Conservation (phyloP, 35 echinoderm and acorn worm species). For the Apostichopus californicus region DNA sequence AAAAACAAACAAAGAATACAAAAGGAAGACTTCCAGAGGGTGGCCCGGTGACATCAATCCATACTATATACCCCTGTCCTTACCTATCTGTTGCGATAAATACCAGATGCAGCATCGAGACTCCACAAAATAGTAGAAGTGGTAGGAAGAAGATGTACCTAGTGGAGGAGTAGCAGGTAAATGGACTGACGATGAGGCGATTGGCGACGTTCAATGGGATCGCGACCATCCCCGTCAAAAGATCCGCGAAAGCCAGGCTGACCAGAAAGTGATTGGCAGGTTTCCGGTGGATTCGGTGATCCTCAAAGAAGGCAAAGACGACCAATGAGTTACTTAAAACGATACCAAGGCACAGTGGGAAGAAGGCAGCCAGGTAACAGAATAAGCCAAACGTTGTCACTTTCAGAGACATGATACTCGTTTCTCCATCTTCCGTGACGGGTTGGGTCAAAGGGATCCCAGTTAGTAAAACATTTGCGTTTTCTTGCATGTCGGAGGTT, state of each 20-base stretch:
- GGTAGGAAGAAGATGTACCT: slow-evolving; percentile 17
- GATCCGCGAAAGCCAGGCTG: slow-evolving; percentile 29
- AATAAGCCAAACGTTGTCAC: neutral
- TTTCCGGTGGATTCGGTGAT: neutral
- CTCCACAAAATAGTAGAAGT: neutral
- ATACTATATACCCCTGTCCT: neutral
- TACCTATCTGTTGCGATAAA: slow-evolving; percentile 45
- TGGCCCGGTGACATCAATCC: too few relatives aligned
- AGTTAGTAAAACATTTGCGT: neutral
- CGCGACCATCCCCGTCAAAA: slow-evolving; percentile 11
- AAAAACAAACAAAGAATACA: too few relatives aligned
- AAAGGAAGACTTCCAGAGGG: too few relatives aligned
- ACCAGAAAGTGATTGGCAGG: slow-evolving; percentile 1
- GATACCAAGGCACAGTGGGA: neutral
- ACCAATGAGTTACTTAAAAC: neutral
- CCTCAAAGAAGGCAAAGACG: neutral
- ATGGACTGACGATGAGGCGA: slow-evolving; percentile 10
- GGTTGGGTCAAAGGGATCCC: too few relatives aligned
- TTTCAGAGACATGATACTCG: neutral
- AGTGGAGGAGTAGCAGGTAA: slow-evolving; percentile 20
- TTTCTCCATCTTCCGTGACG: too few relatives aligned
- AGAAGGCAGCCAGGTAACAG: slow-evolving; percentile 7
- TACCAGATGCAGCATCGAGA: slow-evolving; percentile 42
- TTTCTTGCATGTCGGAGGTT: neutral
- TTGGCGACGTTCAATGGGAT: slow-evolving; percentile 20